Conservation (phyloP, 2,797 vertebrate species). For the Parauchenoglanis ngamensis region DNA sequence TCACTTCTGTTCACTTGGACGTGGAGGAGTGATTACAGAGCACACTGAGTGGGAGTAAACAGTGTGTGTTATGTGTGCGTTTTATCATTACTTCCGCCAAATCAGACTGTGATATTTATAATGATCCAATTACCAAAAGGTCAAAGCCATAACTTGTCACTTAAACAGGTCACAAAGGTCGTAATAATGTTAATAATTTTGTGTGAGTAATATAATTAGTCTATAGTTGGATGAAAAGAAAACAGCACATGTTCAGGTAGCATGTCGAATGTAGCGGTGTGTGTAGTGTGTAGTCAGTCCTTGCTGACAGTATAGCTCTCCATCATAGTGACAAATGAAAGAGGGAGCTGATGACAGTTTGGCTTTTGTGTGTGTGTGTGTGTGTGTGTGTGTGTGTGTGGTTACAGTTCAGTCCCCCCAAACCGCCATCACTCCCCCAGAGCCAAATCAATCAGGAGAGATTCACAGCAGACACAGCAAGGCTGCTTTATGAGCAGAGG, state of each 20-base stretch:
- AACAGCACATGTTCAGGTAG: background rate
- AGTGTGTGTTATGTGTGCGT: background rate
- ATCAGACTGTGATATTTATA: background rate
- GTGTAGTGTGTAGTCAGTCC: background rate
- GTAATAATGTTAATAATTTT: background rate
- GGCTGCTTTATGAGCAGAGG: slow-evolving; percentile 37
- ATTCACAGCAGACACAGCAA: slow-evolving; percentile 38
- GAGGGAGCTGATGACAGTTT: slow-evolving; percentile 40
- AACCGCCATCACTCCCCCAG: slow-evolving; percentile 28
- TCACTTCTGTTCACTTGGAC: slow-evolving; percentile 11
- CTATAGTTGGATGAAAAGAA: background rate
- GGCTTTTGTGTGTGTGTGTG: slow-evolving; percentile 20
- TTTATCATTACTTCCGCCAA: background rate
- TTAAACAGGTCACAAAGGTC: background rate
- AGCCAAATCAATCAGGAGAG: slow-evolving; percentile 52
- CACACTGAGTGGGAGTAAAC: background rate
- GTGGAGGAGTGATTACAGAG: slow-evolving; percentile 13
- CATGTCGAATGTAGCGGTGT: background rate
- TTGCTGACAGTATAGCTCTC: background rate
- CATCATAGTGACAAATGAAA: slow-evolving; percentile 47
- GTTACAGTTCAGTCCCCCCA: slow-evolving; percentile 32
- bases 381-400: slow-evolving; percentile 15
- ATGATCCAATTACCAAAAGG: slow-evolving; percentile 14
- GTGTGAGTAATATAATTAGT: background rate
- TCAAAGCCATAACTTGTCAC: background rate